phyloP scores from a whole-genome alignment of 1,140 invertebrate genomes.

The Phthorimaea operculella region DNA sequence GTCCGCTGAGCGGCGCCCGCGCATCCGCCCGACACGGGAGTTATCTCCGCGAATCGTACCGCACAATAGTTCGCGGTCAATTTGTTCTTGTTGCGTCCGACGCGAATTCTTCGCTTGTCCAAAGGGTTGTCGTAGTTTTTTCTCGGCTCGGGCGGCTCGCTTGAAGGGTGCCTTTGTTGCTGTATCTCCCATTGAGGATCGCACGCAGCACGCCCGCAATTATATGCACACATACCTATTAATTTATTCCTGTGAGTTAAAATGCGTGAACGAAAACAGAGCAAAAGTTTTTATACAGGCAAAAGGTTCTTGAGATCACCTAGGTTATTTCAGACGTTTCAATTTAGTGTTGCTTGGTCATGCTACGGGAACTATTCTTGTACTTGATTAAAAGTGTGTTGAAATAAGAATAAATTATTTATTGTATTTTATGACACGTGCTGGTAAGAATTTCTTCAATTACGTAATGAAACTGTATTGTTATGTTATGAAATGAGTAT shows the following conservation, averaged over 20 bases:
- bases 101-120: constrained; percentile 60
- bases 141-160: constrained; percentile 34
- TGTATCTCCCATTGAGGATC: constrained; percentile 39
- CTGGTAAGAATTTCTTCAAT: too few relatives aligned
- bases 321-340: too few relatives aligned
- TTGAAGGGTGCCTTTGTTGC: constrained; percentile 45
- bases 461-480: too few relatives aligned
- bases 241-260: constrained; percentile 30
- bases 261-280: constrained; percentile 13
- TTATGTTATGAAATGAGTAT: too few relatives aligned
- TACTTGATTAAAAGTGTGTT: too few relatives aligned
- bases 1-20: constrained; percentile 53
- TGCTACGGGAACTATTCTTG: too few relatives aligned
- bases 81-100: constrained; percentile 65
- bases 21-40: constrained; percentile 43
- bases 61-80: constrained; percentile 60
- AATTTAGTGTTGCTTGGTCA: too few relatives aligned
- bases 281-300: constrained; percentile 12
- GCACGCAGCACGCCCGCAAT: constrained; percentile 33
- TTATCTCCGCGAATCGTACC: constrained; percentile 63
- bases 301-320: not conserved
- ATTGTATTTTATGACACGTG: too few relatives aligned
- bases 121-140: constrained; percentile 57
- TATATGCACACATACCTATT: constrained; percentile 30
- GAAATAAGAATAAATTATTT: too few relatives aligned